Conservation (phyloP, 2,888 invertebrate species). For the Crepidodera aurea region DNA sequence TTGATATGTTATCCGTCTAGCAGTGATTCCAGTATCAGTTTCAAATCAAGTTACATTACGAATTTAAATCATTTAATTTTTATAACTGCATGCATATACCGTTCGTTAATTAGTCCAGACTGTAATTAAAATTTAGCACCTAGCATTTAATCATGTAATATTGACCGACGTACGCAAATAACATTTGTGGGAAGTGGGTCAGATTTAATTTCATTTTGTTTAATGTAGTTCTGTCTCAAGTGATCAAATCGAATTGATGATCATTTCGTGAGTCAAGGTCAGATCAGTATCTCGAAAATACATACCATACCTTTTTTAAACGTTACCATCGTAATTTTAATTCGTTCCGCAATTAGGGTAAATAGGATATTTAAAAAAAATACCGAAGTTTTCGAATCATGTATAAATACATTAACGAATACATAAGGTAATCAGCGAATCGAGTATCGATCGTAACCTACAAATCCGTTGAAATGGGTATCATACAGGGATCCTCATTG, state of each 20-base stretch:
- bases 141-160: too few relatives aligned
- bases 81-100: background rate
- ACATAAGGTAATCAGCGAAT: too few relatives aligned
- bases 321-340: background rate
- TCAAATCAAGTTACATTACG: background rate
- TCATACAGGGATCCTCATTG: too few relatives aligned
- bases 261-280: conserved; percentile 12
- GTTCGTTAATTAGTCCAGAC: background rate
- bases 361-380: too few relatives aligned
- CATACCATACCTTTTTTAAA: background rate
- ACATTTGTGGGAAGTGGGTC: conserved; percentile 10
- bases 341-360: background rate
- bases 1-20: too few relatives aligned
- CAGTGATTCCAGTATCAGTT: too few relatives aligned
- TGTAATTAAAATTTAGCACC: background rate
- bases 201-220: conserved; percentile 17
- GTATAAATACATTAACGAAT: too few relatives aligned
- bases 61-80: conserved; percentile 7
- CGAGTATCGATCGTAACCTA: too few relatives aligned
- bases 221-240: conserved; percentile 12
- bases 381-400: too few relatives aligned
- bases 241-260: conserved; percentile 17
- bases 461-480: too few relatives aligned
- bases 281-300: background rate
- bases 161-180: too few relatives aligned